These are phyloP conservation scores for Parnassius glacialis DNA, from an alignment of 2,888 invertebrate species.

Conservation along the genomic window DNA sequence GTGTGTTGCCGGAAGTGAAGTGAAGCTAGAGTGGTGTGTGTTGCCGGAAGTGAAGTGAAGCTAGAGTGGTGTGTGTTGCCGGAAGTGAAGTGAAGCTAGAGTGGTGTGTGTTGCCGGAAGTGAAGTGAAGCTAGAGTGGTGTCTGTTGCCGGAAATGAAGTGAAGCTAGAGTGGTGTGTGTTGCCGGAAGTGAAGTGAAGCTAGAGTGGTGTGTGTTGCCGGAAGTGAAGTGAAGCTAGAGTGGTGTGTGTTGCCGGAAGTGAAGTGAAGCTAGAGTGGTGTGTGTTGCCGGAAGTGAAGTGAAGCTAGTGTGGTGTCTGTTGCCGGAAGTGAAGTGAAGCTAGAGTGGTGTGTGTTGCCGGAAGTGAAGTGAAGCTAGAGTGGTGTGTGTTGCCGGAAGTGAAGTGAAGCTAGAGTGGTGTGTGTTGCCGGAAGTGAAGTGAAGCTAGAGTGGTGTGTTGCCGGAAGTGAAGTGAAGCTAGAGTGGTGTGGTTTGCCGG, in stretches of 20 bases:
- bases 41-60: no score
- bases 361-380: constrained; percentile 30
- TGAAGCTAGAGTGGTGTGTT: neutral
- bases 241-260: no score
- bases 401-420: no score
- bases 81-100: constrained; percentile 30
- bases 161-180: neutral
- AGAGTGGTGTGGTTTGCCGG: neutral
- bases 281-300: no score
- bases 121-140: neutral
- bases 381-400: neutral
- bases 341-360: constrained; percentile 49
- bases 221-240: no score
- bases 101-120: neutral
- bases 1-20: no score
- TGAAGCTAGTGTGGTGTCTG: neutral
- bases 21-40: neutral
- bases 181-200: no score
- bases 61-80: constrained; percentile 49
- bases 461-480: no score
- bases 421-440: no score
- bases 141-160: no score
- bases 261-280: neutral
- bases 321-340: no score
- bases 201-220: no score